These are phyloP conservation scores for Nannobrachium achirus DNA, from an alignment of 2,113 vertebrate genomes.

Conservation along the genomic window DNA sequence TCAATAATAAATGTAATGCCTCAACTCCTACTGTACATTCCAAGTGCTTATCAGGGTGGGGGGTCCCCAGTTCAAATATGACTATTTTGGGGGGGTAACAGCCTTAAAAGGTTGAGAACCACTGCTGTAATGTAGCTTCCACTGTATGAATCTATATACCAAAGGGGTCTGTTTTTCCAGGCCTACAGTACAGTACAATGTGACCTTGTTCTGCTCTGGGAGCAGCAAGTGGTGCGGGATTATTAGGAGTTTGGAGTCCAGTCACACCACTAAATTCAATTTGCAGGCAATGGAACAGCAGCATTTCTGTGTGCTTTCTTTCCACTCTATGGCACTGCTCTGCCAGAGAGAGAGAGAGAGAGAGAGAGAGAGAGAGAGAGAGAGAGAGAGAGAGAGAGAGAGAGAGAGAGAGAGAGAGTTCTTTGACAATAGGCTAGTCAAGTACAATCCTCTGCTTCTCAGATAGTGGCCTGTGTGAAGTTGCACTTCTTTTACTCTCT, in stretches of 20 bases:
- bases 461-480: conserved; percentile 21
- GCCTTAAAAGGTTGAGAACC: too few relatives aligned
- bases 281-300: conserved; percentile 54
- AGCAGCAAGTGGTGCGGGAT: conserved; percentile 63
- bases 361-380: conserved; percentile 38
- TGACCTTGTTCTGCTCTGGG: conserved; percentile 67
- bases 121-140: conserved; percentile 1
- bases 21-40: too few relatives aligned
- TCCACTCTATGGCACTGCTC: conserved; percentile 32
- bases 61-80: too few relatives aligned
- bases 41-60: too few relatives aligned
- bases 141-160: conserved; percentile 52
- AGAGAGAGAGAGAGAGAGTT: conserved; percentile 31
- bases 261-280: conserved; percentile 72
- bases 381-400: conserved; percentile 42
- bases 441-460: conserved; percentile 44
- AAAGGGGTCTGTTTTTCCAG: conserved; percentile 30
- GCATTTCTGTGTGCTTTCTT: conserved; percentile 58
- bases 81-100: too few relatives aligned
- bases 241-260: conserved; percentile 73
- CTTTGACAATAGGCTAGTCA: conserved; percentile 51
- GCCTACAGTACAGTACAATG: conserved; percentile 35
- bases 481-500: not conserved
- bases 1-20: too few relatives aligned
- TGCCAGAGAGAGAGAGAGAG: conserved; percentile 47